Base-by-base conservation (phyloP, 2,113 vertebrate genomes). In the Mungos mungo region DNA sequence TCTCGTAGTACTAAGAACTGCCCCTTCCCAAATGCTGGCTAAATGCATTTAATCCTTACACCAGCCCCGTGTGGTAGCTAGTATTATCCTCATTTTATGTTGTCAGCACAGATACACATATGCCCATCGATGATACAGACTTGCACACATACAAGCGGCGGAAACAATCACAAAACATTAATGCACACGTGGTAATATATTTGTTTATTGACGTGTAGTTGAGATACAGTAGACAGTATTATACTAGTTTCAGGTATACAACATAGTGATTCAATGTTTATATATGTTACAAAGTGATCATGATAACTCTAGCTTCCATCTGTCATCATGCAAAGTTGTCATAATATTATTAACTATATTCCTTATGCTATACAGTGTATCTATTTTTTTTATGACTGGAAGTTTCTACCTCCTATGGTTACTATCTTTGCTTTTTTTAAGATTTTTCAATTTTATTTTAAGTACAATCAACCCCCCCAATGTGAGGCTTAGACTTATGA, bases 11-110 rank as follows among this genome's bases (percentile, higher is more conserved):
- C 63, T 54, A 45, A 96, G 80, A 90, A 63, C 50, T 68, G 19
- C 50, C 69, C 25, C 82, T 93, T 95, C 33, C 12, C 14, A 29
- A 91, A 45, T 50, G 33, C 47, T 93, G 47, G 41, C 77, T 90
- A 84, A 95, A 92, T 91, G 27, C 50, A n/a, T 79, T 96, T 90
- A 71, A 86, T 86, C 68, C 65, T 93, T 74, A 63, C 13, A 92
- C 33, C 9, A 33, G 83, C 41, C n/a, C 31, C 35, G 29, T 31
- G 27, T 47, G 65, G 47, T 45, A 45, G 69, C 79, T 89, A 3
- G 4, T 76, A 14, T 45, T 88, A 66, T 19, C 31, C 18, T 96
- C 50, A 63, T 72, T 96, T 95, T 86, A 68, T 35, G 31, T 65
- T 69, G 52, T 96, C 74, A 84, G 54, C 35, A 81, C 79, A 95